Evolutionary conservation across 2,888 invertebrate genomes (phyloP).

Genomic region (Sminthurinus aureus): DNA sequence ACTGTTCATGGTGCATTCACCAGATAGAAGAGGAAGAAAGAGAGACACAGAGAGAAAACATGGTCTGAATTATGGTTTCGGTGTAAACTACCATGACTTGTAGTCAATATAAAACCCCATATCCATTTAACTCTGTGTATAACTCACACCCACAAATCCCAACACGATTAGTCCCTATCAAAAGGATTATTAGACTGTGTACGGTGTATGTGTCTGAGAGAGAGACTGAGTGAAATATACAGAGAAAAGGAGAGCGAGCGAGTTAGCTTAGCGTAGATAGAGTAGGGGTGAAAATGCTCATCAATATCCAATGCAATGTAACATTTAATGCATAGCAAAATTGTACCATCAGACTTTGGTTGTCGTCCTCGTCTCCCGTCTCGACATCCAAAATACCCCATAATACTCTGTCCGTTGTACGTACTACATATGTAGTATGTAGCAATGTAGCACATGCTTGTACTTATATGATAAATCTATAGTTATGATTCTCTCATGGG

Average conservation of each 20-base stretch:
- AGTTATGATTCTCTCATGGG: neutral
- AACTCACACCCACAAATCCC: constrained; percentile 39
- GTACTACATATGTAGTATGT: too few relatives aligned
- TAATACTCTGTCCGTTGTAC: neutral
- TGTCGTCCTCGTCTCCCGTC: neutral
- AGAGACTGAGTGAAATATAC: too few relatives aligned
- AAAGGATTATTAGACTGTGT: neutral
- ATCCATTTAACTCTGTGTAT: neutral
- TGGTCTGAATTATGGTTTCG: constrained; percentile 2
- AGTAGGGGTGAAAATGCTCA: constrained; percentile 22
- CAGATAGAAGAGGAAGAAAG: neutral
- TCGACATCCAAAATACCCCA: neutral
- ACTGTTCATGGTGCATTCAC: neutral
- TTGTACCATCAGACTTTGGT: neutral
- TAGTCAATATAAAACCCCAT: constrained; percentile 21
- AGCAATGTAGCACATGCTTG: too few relatives aligned
- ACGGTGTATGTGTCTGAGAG: neutral
- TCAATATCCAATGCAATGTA: neutral
- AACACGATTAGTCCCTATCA: constrained; percentile 22
- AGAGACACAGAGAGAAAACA: neutral
- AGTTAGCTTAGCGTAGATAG: neutral
- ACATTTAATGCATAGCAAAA: neutral
- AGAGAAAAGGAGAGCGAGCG: too few relatives aligned
- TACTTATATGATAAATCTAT: too few relatives aligned
- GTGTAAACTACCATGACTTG: neutral